Conservation (phyloP, 2,797 vertebrate species). For the Clarias fuscus region DNA sequence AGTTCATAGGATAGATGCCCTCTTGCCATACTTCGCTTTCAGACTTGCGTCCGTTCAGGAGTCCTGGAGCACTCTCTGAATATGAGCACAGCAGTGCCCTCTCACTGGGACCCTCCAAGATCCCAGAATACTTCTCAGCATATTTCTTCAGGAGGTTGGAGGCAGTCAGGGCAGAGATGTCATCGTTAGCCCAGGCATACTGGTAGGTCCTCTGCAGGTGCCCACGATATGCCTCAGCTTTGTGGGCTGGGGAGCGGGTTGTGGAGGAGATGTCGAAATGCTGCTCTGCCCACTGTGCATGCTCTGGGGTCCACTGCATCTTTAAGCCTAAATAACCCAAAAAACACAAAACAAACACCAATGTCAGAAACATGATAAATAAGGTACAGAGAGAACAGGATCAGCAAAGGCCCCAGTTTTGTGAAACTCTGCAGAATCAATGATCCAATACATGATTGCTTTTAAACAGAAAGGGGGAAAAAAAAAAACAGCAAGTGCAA, state of each 20-base stretch:
- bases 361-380: constrained; percentile 57
- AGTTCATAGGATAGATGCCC: constrained; percentile 96
- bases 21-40: constrained; percentile 98
- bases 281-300: constrained; percentile 99
- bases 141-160: constrained; percentile 99
- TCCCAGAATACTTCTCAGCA: constrained; percentile 98
- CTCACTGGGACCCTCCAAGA: constrained; percentile 92
- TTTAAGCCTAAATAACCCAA: constrained; percentile 88
- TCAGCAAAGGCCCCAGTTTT: constrained; percentile 22
- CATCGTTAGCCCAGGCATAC: constrained; percentile 98
- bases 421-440: constrained; percentile 37
- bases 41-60: constrained; percentile 93
- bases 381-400: constrained; percentile 26
- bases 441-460: constrained; percentile 40
- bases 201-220: constrained; percentile 98
- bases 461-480: constrained; percentile 30
- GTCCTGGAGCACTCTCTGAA: constrained; percentile 84
- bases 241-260: constrained; percentile 97
- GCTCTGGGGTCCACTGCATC: constrained; percentile 99
- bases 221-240: constrained; percentile 96
- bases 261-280: constrained; percentile 99
- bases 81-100: constrained; percentile 92
- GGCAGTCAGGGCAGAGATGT: constrained; percentile 97
- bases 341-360: constrained; percentile 60
- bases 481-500: constrained; percentile 41